These are phyloP conservation scores for Sebastes taczanowskii DNA, from an alignment of 2,797 vertebrate genomes.

Conservation along the genomic window DNA sequence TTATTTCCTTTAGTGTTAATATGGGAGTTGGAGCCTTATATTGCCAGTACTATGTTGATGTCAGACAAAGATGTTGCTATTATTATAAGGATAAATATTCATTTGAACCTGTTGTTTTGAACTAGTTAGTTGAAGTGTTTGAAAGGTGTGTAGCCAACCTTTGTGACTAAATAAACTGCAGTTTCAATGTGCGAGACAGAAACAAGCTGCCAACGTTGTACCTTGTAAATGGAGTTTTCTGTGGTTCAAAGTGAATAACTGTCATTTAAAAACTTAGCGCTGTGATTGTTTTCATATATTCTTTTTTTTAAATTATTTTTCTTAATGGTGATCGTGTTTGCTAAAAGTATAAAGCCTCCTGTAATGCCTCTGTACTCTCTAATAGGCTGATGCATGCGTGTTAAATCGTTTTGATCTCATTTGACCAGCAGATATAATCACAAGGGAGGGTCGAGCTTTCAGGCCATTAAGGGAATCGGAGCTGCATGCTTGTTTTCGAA, in stretches of 20 bases:
- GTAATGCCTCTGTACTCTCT: constrained; percentile 45
- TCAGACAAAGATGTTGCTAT: constrained; percentile 63
- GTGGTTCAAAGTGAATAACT: constrained; percentile 64
- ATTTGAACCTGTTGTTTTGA: constrained; percentile 47
- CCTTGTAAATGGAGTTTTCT: constrained; percentile 54
- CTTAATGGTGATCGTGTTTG: constrained; percentile 60
- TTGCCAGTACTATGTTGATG: constrained; percentile 71
- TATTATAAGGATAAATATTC: constrained; percentile 34
- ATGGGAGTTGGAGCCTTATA: constrained; percentile 59
- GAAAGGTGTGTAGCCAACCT: constrained; percentile 43
- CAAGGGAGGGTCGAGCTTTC: constrained; percentile 12
- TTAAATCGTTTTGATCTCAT: constrained; percentile 33
- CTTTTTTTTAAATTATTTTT: not conserved
- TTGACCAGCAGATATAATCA: constrained; percentile 27
- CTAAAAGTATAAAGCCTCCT: constrained; percentile 43
- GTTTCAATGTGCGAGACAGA: constrained; percentile 55
- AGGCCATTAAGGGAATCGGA: constrained; percentile 26
- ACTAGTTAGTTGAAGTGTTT: constrained; percentile 63
- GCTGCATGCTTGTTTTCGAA: constrained; percentile 7
- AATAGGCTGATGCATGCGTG: constrained; percentile 55
- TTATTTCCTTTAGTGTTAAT: constrained; percentile 27
- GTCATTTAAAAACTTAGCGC: constrained; percentile 39
- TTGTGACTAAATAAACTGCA: constrained; percentile 61
- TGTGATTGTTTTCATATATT: constrained; percentile 46
- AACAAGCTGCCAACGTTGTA: constrained; percentile 47